Base-by-base conservation (phyloP, 37 sponge, comb jelly and placozoan genomes). In the Bolinopsis microptera region DNA sequence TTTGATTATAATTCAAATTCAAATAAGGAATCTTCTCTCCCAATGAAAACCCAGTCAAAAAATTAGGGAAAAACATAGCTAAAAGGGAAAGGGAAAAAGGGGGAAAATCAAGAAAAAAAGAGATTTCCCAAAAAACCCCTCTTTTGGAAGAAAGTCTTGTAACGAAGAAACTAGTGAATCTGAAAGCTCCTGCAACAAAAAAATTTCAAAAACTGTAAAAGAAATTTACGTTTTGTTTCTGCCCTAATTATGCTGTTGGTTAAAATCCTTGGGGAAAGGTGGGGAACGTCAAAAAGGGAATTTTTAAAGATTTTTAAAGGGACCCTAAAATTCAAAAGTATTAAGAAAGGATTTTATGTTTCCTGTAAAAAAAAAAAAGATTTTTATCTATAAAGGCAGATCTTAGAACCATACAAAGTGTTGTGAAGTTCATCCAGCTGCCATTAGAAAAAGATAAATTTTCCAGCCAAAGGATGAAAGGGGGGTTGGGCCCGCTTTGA, bases 171-270 rank as follows among this genome's bases (percentile, higher is more conserved):
- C n/a, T n/a, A n/a, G n/a, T n/a, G n/a, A n/a, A n/a, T 48, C 61
- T 48, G 61, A 5, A 48, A 13, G 9, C 13, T 13, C 61, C 5
- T 5, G 13, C 61, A 48, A 48, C 61, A 72, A 24, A 72, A 72
- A 72, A 28, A 72, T 72, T n/a, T 28, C 18, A 28, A 72, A 72
- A 72, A 72, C 75, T 21, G 75, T 72, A 8, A 72, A 72, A 21
- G 75, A 23, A 23, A 28, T 72, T 5, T n/a, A 24, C 31, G 25
- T 72, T 24, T n/a, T n/a, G n/a, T n/a, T 72, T 72, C 22, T 72
- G 75, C 31, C 75, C 75, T n/a, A 72, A 72, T 28, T 72, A 72
- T 72, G 26, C 75, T 30, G 75, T 72, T 8, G 75, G 75, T 30
- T 30, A 2, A 30, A 72, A 23, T 72, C n/a, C n/a, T n/a, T 72